Evolutionary conservation across 2,888 invertebrate genomes (phyloP).

Genomic region (Agrochola macilenta): DNA sequence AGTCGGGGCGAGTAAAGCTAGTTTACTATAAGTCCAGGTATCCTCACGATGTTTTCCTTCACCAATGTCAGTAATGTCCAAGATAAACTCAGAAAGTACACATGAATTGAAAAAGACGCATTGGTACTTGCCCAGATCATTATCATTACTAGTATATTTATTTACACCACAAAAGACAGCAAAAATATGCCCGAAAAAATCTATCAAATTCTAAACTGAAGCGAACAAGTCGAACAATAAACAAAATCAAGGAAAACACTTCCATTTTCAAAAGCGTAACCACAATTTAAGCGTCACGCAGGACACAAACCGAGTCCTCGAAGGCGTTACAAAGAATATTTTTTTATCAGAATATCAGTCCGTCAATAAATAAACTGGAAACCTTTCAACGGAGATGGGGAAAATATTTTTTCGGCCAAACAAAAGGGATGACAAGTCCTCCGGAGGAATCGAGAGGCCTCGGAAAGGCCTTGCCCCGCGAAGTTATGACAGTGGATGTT

Average conservation of each 20-base stretch:
- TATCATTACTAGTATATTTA: not conserved
- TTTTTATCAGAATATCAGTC: constrained; percentile 65
- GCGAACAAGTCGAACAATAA: constrained; percentile 34
- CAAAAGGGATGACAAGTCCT: constrained; percentile 60
- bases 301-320: constrained; percentile 41
- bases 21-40: too few relatives aligned
- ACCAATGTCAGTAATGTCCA: too few relatives aligned
- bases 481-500: constrained; percentile 65
- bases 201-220: constrained; percentile 24
- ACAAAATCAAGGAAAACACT: constrained; percentile 37
- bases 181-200: constrained; percentile 3
- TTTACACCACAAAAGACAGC: not conserved
- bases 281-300: constrained; percentile 55
- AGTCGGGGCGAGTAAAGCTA: too few relatives aligned
- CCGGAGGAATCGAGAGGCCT: constrained; percentile 42
- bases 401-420: constrained; percentile 66
- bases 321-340: constrained; percentile 64
- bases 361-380: constrained; percentile 72
- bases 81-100: too few relatives aligned
- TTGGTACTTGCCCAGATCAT: not conserved
- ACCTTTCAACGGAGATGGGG: constrained; percentile 65
- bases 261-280: constrained; percentile 48
- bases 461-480: constrained; percentile 33
- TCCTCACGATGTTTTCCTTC: too few relatives aligned
- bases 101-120: too few relatives aligned